These are phyloP conservation scores for Tenthredo scrophulariae DNA, from an alignment of 2,888 invertebrate species.

Conservation along the genomic window DNA sequence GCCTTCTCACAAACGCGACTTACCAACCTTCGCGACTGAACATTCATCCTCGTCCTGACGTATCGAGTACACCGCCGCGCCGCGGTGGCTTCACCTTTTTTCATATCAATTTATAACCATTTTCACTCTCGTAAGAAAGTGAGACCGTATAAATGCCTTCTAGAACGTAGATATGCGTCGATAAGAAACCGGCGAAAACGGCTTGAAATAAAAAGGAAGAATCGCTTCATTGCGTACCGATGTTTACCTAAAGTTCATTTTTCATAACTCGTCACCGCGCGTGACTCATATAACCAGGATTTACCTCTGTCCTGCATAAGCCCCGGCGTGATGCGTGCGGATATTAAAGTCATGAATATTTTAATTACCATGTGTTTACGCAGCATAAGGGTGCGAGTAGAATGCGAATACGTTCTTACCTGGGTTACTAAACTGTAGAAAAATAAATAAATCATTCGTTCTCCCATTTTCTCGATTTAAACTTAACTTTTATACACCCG, in stretches of 20 bases:
- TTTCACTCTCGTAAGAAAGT: background rate
- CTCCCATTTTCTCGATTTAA: background rate
- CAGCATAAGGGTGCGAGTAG: constrained; percentile 40
- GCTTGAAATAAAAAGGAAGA: background rate
- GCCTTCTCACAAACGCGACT: constrained; percentile 67
- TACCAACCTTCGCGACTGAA: constrained; percentile 63
- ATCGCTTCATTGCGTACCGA: background rate
- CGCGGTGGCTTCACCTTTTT: background rate
- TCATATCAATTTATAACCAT: constrained; percentile 9
- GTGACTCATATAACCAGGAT: constrained; percentile 44
- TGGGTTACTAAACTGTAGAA: background rate
- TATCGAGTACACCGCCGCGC: constrained; percentile 51
- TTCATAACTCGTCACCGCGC: constrained; percentile 23
- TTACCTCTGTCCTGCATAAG: constrained; percentile 46
- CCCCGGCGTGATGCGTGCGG: constrained; percentile 40
- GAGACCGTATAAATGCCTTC: background rate
- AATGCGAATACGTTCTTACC: constrained; percentile 29
- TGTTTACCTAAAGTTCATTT: constrained; percentile 9
- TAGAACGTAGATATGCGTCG: background rate
- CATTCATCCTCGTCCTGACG: constrained; percentile 53
- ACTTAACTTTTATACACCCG: background rate
- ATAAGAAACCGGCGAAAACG: background rate
- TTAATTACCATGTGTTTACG: constrained; percentile 52
- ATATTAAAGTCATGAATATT: constrained; percentile 52
- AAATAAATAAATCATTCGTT: background rate